A percentile compares a stretch with the other conserved stretches of the same genome.
phyloP scores from a whole-genome alignment of 2,797 vertebrate genomes.

The Sebastes kiyomatsui region DNA sequence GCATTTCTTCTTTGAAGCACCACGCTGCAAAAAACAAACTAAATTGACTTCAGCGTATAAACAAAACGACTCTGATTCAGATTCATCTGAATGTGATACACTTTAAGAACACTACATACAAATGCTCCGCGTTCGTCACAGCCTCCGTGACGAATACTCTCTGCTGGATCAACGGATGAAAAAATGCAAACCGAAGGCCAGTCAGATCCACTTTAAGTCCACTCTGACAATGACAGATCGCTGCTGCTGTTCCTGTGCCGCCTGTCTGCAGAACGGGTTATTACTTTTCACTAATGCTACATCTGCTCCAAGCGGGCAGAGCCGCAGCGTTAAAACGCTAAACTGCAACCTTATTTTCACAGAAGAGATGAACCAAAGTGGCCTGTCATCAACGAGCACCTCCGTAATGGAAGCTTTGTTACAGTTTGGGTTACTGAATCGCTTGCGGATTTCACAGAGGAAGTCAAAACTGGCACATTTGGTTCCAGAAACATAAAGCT shows the following conservation, averaged over 20 bases:
- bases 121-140: background rate
- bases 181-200: conserved; percentile 16
- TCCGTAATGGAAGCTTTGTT: background rate
- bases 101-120: background rate
- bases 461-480: background rate
- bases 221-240: conserved; percentile 35
- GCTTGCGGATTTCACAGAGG: background rate
- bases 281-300: conserved; percentile 15
- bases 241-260: conserved; percentile 16
- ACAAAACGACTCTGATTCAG: background rate
- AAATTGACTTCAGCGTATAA: background rate
- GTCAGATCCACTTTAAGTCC: conserved; percentile 16
- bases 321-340: background rate
- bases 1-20: background rate
- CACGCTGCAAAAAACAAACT: background rate
- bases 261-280: conserved; percentile 2
- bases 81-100: background rate
- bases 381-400: background rate
- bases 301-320: background rate
- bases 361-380: background rate
- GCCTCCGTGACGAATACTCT: conserved; percentile 3
- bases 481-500: background rate
- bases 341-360: background rate
- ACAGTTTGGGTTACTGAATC: background rate
- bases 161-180: conserved; percentile 1